Percentiles rank a stretch among this genome's conserved stretches.
phyloP scores from a whole-genome alignment of 2,797 vertebrate species.

The Eutrigla gurnardus region DNA sequence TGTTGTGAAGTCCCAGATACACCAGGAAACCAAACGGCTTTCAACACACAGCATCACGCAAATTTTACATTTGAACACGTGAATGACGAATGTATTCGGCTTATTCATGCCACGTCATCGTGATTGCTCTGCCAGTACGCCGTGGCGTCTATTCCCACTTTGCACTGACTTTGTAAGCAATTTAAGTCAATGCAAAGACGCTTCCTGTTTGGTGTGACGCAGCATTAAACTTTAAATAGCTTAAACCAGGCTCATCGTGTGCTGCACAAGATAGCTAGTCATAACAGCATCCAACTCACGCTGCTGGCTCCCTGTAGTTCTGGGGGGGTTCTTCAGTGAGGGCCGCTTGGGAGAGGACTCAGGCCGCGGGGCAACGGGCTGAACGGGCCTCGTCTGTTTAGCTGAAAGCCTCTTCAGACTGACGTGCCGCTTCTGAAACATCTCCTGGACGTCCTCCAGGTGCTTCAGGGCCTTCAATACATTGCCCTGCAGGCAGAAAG shows the following conservation, averaged over 20 bases:
- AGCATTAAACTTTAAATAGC: neutral
- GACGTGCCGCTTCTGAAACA: conserved; percentile 93
- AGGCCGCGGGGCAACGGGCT: conserved; percentile 93
- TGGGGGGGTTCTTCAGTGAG: conserved; percentile 83
- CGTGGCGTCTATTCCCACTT: no score
- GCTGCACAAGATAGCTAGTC: neutral
- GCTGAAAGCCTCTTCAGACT: conserved; percentile 94
- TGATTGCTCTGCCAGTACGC: no score
- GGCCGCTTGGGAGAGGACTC: conserved; percentile 94
- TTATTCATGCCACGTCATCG: no score
- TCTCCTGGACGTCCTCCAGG: conserved; percentile 92
- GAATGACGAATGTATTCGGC: no score
- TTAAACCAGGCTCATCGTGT: neutral
- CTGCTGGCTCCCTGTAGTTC: conserved; percentile 76
- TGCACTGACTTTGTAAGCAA: no score
- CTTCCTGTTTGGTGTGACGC: no score
- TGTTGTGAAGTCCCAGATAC: no score
- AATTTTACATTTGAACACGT: no score
- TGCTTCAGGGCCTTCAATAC: conserved; percentile 89
- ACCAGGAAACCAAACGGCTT: no score
- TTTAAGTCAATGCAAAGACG: no score
- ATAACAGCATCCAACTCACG: conserved; percentile 71
- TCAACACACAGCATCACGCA: no score
- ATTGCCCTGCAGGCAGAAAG: conserved; percentile 76
- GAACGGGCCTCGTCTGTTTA: conserved; percentile 94